Base-by-base conservation (phyloP, 53 echinoderm and acorn worm species). In the Crossaster papposus region DNA sequence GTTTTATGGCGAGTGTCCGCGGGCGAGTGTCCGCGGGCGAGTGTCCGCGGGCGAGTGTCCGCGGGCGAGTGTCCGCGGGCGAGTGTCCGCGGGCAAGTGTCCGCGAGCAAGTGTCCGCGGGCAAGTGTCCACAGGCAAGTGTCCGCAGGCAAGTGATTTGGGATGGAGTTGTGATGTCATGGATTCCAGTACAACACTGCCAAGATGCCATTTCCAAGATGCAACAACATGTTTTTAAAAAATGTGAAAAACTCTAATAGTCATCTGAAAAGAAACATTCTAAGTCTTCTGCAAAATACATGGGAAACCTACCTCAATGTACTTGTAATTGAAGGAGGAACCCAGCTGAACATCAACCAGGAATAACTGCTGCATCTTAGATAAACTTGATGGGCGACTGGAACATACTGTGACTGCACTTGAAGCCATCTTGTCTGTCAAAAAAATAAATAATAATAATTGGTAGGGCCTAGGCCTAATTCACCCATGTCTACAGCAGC, bases 261-360 rank as follows among this genome's bases (percentile, higher is more conserved):
- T 71, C 23, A 24, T 20, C 30, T 23, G 5, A 31, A 12, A 22
- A 28, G 1, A 28, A n/a, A 31, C 29, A n/a, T n/a, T 71, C 32
- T 71, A 3, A 29, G 71, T 15, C 58, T 71, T 31, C 29, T 31
- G 71, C 6, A 58, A 58, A 58, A 58, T 20, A 58, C 12, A 11
- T 18, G 2, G 58, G 0, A 52, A 20, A 58, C 58, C 58, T 70
- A 91, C 91, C 91, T 86, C 65, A 6, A 91, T 62, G 44, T 79
- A 91, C 72, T 86, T 91, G n/a, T 68, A 70, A 28, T 54, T 53
- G 54, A 91, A 86, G 30, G 91, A 86, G 33, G 79, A n/a, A 22
- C 68, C 91, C 18, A 7, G 70, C 72, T 79, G 79, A 30, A 91
- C 70, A 34, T 91, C 55, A 35, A 20, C 44, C 26, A 91, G 18